phyloP scores from a whole-genome alignment of 2,797 vertebrate genomes.

The Eulemur rubriventer region DNA sequence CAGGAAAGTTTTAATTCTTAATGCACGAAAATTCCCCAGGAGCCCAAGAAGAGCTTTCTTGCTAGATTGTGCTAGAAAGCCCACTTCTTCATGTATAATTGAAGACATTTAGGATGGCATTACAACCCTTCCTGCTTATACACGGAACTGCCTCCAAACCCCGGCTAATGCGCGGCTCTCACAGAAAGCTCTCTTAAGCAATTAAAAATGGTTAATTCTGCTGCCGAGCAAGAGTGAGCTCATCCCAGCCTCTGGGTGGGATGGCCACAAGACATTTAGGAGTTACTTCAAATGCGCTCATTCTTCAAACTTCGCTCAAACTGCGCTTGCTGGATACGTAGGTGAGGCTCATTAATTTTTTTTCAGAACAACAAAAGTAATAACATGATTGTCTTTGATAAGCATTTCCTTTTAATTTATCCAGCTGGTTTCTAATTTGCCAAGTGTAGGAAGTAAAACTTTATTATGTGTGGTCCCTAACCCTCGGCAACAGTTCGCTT shows the following conservation, averaged over 20 bases:
- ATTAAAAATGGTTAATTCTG: constrained; percentile 62
- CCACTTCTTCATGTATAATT: constrained; percentile 68
- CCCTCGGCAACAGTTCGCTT: not conserved
- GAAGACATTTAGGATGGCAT: constrained; percentile 42
- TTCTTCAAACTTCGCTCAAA: not conserved
- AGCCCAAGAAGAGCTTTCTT: constrained; percentile 35
- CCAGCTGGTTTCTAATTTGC: not conserved
- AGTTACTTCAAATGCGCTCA: too few relatives aligned
- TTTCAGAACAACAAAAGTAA: not conserved
- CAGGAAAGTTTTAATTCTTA: constrained; percentile 62
- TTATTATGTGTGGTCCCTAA: not conserved
- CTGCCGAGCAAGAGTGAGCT: constrained; percentile 6
- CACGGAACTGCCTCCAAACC: not conserved
- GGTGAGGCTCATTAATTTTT: not conserved
- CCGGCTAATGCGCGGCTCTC: constrained; percentile 57
- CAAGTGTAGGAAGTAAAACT: not conserved
- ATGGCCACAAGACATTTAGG: not conserved
- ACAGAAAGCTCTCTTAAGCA: constrained; percentile 60
- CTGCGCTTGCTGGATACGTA: not conserved
- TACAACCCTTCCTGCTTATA: constrained; percentile 46
- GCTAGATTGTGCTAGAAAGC: not conserved
- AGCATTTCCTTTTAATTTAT: not conserved
- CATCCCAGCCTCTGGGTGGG: not conserved
- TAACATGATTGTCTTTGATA: constrained; percentile 17
- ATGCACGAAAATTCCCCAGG: constrained; percentile 58